Evolutionary conservation across 1,140 invertebrate species (phyloP), one percentile per base, ranked within the genome.

Genomic region (Panagrolaimus sp.): DNA sequence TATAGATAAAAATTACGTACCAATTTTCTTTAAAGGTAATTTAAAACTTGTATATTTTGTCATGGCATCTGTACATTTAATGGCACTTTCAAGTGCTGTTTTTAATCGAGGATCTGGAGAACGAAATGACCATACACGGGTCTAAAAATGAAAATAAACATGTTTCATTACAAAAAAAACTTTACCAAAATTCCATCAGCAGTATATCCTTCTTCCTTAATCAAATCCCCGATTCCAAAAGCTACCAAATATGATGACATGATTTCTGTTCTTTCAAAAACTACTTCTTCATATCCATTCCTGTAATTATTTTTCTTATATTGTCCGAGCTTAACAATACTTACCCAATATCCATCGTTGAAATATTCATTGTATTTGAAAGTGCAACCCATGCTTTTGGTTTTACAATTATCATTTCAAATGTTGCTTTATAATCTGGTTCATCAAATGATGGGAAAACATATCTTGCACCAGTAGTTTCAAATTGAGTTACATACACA

Each of bases 401-500:
- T 27, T 74, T 64, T 51, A 51, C 48, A 25, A 78, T 65, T 11
- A 61, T 38, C 14, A 81, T 66, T 23, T 31, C 23, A 67, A 81
- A 82, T 42, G 67, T 51, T 23, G 79, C 80, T 67, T 81, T 81
- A 25, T 78, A 68, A 63, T 70, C 71, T 9, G 79, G 79, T 67
- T 81, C 75, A 27, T 81, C 79, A 62, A 81, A 78, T 44, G 75
- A 81, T 8, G 79, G 79, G 63, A 81, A 74, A 23, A 81, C 65
- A 48, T 70, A 65, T 25, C 79, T 67, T 23, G 79, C 79, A 44
- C 78, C 72, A 20, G 75, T 62, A 27, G 79, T 69, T 47, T 81
- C 78, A 68, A 80, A 65, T 68, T 81, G 78, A 5, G 79, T 63
- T n/a, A 11, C 42, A 43, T 42, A 42, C 4, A 42, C 16, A 43